Percentiles rank a stretch among this genome's conserved stretches.
Evolutionary conservation across 2,797 vertebrate genomes (phyloP).

Genomic region (Enteromius argenteus): DNA sequence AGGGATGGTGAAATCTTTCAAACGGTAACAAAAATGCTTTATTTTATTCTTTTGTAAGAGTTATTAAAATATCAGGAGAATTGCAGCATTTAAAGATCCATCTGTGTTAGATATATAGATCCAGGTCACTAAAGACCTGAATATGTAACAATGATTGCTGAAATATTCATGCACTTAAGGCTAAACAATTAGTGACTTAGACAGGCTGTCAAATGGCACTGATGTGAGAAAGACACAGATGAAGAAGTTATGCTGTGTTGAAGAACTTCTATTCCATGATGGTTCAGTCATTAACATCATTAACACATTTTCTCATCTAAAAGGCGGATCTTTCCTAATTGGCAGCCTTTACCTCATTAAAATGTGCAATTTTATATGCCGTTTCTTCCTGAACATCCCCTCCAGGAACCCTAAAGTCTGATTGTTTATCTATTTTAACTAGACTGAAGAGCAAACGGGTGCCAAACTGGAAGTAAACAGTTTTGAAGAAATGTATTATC

Average conservation of each 20-base stretch:
- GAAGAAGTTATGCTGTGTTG: neutral
- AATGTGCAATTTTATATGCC: neutral
- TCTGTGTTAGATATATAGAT: neutral
- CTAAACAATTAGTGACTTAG: neutral
- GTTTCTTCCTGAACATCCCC: neutral
- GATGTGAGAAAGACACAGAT: neutral
- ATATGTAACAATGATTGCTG: neutral
- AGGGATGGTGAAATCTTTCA: too few relatives aligned
- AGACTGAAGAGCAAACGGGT: neutral
- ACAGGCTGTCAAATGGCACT: neutral
- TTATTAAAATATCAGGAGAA: neutral
- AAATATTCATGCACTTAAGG: neutral
- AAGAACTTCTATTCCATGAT: neutral
- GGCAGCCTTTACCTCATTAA: constrained; percentile 22
- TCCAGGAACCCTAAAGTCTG: neutral
- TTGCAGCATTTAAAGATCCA: neutral
- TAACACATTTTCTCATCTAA: constrained; percentile 7
- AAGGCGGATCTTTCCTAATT: neutral
- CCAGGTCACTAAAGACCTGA: neutral
- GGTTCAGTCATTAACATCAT: neutral
- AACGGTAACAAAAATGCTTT: neutral
- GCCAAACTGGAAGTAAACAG: neutral
- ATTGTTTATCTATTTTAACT: neutral
- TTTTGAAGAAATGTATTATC: neutral
- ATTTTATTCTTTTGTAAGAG: neutral